Evolutionary conservation across 2,113 vertebrate genomes (phyloP).

Genomic region (Colinus virginianus): DNA sequence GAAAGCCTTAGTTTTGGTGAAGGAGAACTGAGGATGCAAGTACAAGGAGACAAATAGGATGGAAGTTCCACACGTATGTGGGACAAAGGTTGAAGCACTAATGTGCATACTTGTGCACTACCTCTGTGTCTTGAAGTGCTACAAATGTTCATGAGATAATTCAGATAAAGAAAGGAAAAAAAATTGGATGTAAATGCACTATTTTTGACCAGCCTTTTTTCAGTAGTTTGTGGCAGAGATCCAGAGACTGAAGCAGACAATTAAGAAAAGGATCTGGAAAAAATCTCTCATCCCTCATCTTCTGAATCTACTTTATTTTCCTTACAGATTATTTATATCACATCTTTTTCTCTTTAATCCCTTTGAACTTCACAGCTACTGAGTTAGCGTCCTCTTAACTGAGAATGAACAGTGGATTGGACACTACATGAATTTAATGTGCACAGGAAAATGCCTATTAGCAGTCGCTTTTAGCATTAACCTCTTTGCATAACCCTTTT

Average conservation of each 20-base stretch:
- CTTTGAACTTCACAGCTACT: neutral
- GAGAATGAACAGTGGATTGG: neutral
- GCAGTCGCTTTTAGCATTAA: neutral
- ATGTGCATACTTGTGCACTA: neutral
- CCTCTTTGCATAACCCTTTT: neutral
- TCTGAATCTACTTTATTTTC: neutral
- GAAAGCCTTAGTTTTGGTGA: neutral
- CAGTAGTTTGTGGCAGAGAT: neutral
- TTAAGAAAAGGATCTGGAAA: neutral
- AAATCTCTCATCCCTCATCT: neutral
- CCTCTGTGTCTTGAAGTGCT: neutral
- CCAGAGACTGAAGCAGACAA: neutral
- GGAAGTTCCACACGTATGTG: neutral
- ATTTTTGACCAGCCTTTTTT: neutral
- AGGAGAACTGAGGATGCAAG: neutral
- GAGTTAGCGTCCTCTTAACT: neutral
- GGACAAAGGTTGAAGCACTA: rapidly evolving
- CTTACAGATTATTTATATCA: neutral
- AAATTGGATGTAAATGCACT: neutral
- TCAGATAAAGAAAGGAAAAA: neutral
- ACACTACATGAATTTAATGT: neutral
- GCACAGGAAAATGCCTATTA: neutral
- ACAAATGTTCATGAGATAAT: neutral
- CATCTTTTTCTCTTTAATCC: neutral
- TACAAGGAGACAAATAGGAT: neutral